Evolutionary conservation across 2,113 vertebrate genomes (phyloP), one percentile per base, ranked within the genome.

Genomic region (Columba livia): DNA sequence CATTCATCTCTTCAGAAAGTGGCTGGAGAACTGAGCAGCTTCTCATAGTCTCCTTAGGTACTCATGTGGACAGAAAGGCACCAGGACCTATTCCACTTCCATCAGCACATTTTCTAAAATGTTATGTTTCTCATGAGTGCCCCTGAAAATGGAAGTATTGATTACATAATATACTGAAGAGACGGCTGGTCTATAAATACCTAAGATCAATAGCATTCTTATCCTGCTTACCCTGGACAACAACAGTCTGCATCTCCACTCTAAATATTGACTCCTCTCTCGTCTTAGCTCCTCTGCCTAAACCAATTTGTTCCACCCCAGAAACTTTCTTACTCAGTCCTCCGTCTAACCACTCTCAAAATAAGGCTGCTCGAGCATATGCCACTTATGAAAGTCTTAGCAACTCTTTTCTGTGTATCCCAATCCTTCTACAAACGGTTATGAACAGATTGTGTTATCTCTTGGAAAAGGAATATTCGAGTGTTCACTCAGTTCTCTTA

Each of bases 141-240:
- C 42, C 58, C 80, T 75, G 70, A 77, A 94, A 96, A 93, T 50
- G 24, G 78, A 72, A 89, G 32, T 51, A 88, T 53, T 73, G 89
- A 91, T 73, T 80, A 84, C 17, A 84, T 72, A 90, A 79, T 29
- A 72, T 40, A 86, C 29, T 85, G 16, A 77, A 61, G 77, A 48
- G 72, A 48, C 61, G 54, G 44, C 40, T 78, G 61, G 53, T 92
- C 80, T 60, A 44, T 81, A 89, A 89, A 82, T 56, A 79, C 20
- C 2, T 8, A 6, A 89, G 58, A 80, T 82, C 5, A 0, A 89
- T 5, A 82, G 58, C n/a, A 75, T 89, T 82, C 58, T 73, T 25
- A 56, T 44, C 51, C 50, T 73, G 36, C 64, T 78, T 75, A 79
- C 44, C 67, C 51, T n/a, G 32, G 75, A 77, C 50, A 87, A 56